Evolutionary conservation across 2,113 vertebrate genomes (phyloP).

Genomic region (Boulengeromyrus knoepffleri): DNA sequence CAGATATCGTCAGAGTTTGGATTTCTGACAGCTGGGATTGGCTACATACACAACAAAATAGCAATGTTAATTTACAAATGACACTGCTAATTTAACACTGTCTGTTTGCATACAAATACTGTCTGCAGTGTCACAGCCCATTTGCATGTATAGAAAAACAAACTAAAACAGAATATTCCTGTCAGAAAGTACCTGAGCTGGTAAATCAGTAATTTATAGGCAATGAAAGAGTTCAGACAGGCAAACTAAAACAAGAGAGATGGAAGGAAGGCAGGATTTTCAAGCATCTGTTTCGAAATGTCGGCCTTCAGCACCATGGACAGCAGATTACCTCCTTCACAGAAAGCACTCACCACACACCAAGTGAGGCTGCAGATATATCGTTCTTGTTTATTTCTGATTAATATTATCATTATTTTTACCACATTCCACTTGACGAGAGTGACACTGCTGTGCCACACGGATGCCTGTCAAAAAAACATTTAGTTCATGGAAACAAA

Average conservation of each 20-base stretch:
- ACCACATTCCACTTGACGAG: background rate
- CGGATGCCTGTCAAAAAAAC: background rate
- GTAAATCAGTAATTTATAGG: background rate
- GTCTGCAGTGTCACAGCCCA: background rate
- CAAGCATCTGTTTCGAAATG: background rate
- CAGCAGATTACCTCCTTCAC: background rate
- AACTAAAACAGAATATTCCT: background rate
- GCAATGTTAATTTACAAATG: background rate
- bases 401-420: background rate
- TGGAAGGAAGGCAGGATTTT: background rate
- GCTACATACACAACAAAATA: background rate
- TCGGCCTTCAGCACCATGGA: background rate
- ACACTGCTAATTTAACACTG: constrained; percentile 25
- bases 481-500: no score
- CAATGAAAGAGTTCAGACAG: background rate
- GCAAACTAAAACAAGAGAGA: background rate
- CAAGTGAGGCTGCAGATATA: background rate
- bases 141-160: background rate
- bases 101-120: constrained; percentile 21
- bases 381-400: background rate
- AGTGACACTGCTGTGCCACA: background rate
- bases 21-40: background rate
- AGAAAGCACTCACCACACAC: background rate
- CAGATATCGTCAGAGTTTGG: background rate
- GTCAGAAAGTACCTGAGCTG: background rate